A percentile compares a stretch with the other conserved stretches of the same genome.
Conservation (phyloP, 2,797 vertebrate genomes). For the Furcifer pardalis region DNA sequence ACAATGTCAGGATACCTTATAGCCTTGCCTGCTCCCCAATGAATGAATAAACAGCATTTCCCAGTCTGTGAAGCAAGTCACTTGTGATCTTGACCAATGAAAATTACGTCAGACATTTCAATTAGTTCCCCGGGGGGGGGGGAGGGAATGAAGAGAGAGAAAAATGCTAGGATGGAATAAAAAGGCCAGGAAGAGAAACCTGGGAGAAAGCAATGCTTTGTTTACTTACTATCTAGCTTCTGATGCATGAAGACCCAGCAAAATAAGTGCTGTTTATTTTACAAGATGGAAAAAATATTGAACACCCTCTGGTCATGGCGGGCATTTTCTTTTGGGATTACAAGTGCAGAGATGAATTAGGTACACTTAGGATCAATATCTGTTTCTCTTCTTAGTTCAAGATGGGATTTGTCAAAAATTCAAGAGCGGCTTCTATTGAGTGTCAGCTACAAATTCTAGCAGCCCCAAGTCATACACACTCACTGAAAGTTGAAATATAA, state of each 20-base stretch:
- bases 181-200: neutral
- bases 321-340: constrained; percentile 92
- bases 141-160: constrained; percentile 25
- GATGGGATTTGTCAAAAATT: constrained; percentile 97
- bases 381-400: constrained; percentile 91
- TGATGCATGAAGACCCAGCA: constrained; percentile 77
- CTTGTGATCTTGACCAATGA: constrained; percentile 59
- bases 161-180: constrained; percentile 57
- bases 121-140: constrained; percentile 73
- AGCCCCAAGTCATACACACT: constrained; percentile 80
- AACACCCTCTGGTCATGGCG: constrained; percentile 93
- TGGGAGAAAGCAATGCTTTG: constrained; percentile 64
- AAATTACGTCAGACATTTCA: constrained; percentile 71
- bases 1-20: neutral
- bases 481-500: constrained; percentile 81
- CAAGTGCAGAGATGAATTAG: constrained; percentile 96
- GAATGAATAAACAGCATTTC: constrained; percentile 28
- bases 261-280: constrained; percentile 87
- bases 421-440: constrained; percentile 87
- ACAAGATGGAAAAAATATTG: constrained; percentile 95
- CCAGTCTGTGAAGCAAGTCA: neutral
- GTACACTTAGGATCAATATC: constrained; percentile 94
- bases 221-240: constrained; percentile 74
- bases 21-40: constrained; percentile 2
- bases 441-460: constrained; percentile 86